Evolutionary conservation across 2,888 invertebrate species (phyloP), one percentile per base, ranked within the genome.

Genomic region (Neuroscelio doddi): DNA sequence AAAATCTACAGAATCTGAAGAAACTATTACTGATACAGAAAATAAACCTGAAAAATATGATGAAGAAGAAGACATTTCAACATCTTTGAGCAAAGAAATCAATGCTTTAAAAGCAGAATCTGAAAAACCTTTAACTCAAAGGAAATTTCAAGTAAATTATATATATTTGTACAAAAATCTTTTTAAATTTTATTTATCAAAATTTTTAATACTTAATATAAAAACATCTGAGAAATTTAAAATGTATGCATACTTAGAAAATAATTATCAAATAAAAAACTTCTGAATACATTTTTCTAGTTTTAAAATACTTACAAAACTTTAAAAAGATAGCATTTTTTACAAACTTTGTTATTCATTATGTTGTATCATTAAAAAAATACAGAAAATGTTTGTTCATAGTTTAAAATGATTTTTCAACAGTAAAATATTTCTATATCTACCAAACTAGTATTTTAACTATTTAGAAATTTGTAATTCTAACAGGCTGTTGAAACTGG

Each of bases 401-500:
- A 21, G 3, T 21, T 3, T 21, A 21, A 2, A 21, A 21, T 3
- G 21, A 21, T 34, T 51, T 45, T 41, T 62, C 36, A 30, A 26
- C 8, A 7, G 26, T 26, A 26, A 26, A 17, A 30, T 29, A 27
- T 46, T 5, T 38, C 15, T 30, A 14, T 47, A 45, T 27, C 17
- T 4, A 14, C 14, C 5, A 41, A 38, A 26, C 4, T 34, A 63
- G 1, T 24, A 15, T 32, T 30, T 55, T 36, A 45, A 30, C 41
- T 51, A 8, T 36, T 4, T 38, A 12, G n/a, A n/a, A n/a, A n/a
- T n/a, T n/a, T 21, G n/a, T 50, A 24, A 34, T 26, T 58, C 86
- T 86, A 30, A 58, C 90, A 94, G 85, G 90, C 90, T 15, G 89
- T 95, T 0, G 91, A 93, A 70, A 94, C 95, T 0, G 93, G 93